Percentiles rank a stretch among this genome's conserved stretches.
Conservation (phyloP, 2,113 vertebrate species). For the Solea senegalensis region DNA sequence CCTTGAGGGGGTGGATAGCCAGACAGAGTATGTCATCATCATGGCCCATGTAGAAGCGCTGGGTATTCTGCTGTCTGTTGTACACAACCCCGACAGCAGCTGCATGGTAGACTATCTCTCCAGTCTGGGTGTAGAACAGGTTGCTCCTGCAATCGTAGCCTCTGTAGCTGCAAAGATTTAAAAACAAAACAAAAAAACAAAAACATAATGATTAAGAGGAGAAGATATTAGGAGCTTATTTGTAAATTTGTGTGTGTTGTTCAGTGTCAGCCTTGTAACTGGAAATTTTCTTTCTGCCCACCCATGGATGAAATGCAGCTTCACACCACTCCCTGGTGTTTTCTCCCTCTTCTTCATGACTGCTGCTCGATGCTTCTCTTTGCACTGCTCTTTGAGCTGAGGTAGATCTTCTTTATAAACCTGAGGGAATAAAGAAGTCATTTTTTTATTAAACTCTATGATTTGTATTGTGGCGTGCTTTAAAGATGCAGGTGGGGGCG, state of each 20-base stretch:
- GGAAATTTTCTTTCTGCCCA: slow-evolving; percentile 52
- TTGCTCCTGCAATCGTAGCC: slow-evolving; percentile 98
- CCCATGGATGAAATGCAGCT: slow-evolving; percentile 98
- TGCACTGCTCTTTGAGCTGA: slow-evolving; percentile 98
- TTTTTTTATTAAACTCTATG: not conserved
- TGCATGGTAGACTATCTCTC: slow-evolving; percentile 98
- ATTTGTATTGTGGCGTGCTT: not conserved
- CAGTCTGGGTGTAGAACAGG: slow-evolving; percentile 97
- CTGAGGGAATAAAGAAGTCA: slow-evolving; percentile 67
- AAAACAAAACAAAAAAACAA: not conserved
- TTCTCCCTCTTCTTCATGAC: slow-evolving; percentile 91
- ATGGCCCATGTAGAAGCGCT: slow-evolving; percentile 95
- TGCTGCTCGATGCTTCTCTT: slow-evolving; percentile 89
- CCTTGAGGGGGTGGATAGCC: slow-evolving; percentile 94
- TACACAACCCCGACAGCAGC: slow-evolving; percentile 96
- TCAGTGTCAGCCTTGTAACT: not conserved
- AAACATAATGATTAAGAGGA: not conserved
- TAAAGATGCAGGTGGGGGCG: not conserved
- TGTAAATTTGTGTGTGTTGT: not conserved
- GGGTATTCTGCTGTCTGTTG: slow-evolving; percentile 96
- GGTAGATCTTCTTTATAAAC: slow-evolving; percentile 99
- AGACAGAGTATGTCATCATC: slow-evolving; percentile 97
- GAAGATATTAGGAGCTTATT: not conserved
- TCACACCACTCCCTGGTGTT: slow-evolving; percentile 89
- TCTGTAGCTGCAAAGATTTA: slow-evolving; percentile 86